Base-by-base conservation (phyloP, 2,113 vertebrate genomes). In the Phalacrocorax pelagicus region DNA sequence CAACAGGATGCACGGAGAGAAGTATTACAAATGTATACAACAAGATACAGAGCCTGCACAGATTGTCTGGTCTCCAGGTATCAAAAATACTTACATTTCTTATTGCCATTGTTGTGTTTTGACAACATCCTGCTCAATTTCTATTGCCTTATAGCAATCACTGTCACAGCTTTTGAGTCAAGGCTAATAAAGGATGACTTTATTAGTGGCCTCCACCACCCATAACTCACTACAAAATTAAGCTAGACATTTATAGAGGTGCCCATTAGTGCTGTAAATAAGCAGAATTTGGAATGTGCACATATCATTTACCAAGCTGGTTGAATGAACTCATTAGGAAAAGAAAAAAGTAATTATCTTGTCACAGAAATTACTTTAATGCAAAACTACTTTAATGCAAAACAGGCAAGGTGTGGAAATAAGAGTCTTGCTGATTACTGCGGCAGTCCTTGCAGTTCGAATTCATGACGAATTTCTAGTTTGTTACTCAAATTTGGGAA, bases 181-280 rank as follows among this genome's bases (percentile, higher is more conserved):
- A 82, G 29, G 75, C 38, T 78, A 61, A 81, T 51, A 63, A 65
- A 78, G 49, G 65, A 83, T 73, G 86, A 63, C 38, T 73, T 74
- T 42, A 44, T 44, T 63, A 47, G 57, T 83, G 52, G 40, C 44
- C n/a, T 96, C 40, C 44, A 34, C 65, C 34, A 71, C 51, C 23
- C 14, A 15, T 46, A 94, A 82, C n/a, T 77, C 75, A 90, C 65
- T 24, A 52, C 55, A 90, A 86, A 93, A 95, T 86, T 92, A 86
- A 84, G 59, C 24, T 77, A 67, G 29, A 44, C 10, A 20, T 59
- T 93, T 73, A 58, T 70, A 46, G 34, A 83, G 24, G 86, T 66
- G 46, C 17, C 12, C 1, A 2, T 92, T 67, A 46, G 62, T 65
- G 40, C 54, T 77, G 62, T 83, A 88, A 93, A 90, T 78, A 96